A percentile compares a stretch with the other conserved stretches of the same genome.
phyloP scores from a whole-genome alignment of 2,797 vertebrate genomes.

The Simalia tracyae region DNA sequence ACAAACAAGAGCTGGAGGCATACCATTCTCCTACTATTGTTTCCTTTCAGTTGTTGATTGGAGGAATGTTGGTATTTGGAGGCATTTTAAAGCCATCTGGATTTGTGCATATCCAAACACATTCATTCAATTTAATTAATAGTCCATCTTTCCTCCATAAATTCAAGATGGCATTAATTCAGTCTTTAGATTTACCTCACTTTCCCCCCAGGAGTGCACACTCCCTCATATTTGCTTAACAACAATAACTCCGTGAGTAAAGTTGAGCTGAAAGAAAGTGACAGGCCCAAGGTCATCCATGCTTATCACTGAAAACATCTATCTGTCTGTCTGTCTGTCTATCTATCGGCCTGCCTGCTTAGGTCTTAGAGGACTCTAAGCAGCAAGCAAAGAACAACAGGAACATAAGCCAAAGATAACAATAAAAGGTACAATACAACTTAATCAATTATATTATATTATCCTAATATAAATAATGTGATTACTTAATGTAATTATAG shows the following conservation, averaged over 20 bases:
- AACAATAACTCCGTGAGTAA: background rate
- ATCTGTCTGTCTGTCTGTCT: background rate
- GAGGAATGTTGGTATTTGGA: background rate
- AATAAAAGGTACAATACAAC: background rate
- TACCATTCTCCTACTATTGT: background rate
- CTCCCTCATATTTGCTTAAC: background rate
- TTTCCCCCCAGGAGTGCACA: background rate
- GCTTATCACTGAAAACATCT: background rate
- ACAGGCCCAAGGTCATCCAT: background rate
- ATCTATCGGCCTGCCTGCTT: background rate
- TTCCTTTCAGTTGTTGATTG: background rate
- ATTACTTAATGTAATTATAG: background rate
- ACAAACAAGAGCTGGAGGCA: background rate
- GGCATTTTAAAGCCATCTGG: background rate
- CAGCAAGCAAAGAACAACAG: background rate
- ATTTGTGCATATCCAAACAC: background rate
- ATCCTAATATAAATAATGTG: no score
- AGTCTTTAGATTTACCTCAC: background rate
- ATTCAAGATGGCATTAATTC: background rate
- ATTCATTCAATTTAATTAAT: background rate
- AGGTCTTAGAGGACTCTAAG: background rate
- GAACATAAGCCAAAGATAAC: background rate
- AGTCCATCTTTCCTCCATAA: background rate
- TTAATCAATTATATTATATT: background rate
- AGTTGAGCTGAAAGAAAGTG: background rate